Base-by-base conservation (phyloP, 2,797 vertebrate genomes). In the Coregonus sp. region DNA sequence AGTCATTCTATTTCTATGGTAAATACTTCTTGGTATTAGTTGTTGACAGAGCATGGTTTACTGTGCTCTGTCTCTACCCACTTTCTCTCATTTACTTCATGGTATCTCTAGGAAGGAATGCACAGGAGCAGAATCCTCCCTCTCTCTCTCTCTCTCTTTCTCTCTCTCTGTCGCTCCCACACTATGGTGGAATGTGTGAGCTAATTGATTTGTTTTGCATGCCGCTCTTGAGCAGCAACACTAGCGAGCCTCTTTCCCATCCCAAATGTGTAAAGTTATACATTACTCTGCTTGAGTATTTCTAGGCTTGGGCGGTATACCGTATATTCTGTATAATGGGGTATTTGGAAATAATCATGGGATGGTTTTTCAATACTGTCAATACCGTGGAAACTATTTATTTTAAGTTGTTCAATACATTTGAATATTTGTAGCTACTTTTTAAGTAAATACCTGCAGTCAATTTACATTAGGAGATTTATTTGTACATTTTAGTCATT, bases 131-230 rank as follows among this genome's bases (percentile, higher is more conserved):
- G 54, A 81, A 80, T 78, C 75, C 40, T 77, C 47, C 72, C 59
- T 73, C 14, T 18, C 15, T 54, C 52, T 16, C 16, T 16, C 52
- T 54, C 15, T 54, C 73, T 77, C 51, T 67, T 15, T 37, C 20
- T n/a, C 7, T 11, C 20, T 2, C 20, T 52, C 63, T 40, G 63
- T 71, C 33, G 72, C 81, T 76, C 76, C 69, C 78, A 76, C 73
- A 69, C 73, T 75, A 68, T 74, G 52, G 75, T 65, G 78, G 72
- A 80, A 80, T 66, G 65, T 61, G 76, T 16, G 63, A 54, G 52
- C 74, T 83, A 84, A 86, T 81, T 81, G 82, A 87, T 87, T 83
- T 77, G 73, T 78, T 69, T 76, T 47, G 51, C 82, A 71, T 74
- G 67, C 74, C 76, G 71, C 67, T 75, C 68, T 74, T 73, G 75